Base-by-base conservation (phyloP, 2,888 invertebrate species). In the Ditylenchus weischeri region DNA sequence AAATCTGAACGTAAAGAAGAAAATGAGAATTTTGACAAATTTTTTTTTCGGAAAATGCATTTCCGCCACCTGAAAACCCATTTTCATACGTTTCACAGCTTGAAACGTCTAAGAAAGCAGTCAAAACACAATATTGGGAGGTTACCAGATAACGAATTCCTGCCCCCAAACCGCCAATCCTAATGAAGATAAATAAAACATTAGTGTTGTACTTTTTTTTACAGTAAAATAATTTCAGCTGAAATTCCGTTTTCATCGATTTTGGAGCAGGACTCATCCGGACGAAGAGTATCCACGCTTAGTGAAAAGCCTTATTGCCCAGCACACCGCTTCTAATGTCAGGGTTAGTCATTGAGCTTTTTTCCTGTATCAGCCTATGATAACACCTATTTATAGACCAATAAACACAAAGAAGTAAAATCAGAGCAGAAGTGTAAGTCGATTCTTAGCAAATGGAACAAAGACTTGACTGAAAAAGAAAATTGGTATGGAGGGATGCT, bases 241-340 rank as follows among this genome's bases (percentile, higher is more conserved):
- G 19, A 75, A 75, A n/a, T 69, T 69, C 36, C 75, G 74, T 49
- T 73, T 76, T 21, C 70, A 70, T 51, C 72, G 74, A 18, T 76
- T 72, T 29, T 79, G 78, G 78, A 67, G 65, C 19, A 70, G 73
- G 35, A 57, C 58, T 21, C 66, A 69, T 61, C 71, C 76, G 8
- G 72, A 69, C 21, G 60, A 67, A 51, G 65, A 57, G 4, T 61
- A 71, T 23, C 76, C 76, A 11, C 18, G 57, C 62, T n/a, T 66
- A 19, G 51, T 47, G 10, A 62, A 62, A 19, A 48, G 47, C 11
- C 43, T 62, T 15, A 47, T 62, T 43, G 48, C 36, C 19, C 23
- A 35, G n/a, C 21, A 59, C 59, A 29, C 59, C 2, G 35, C 35
- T 11, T 11, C 59, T 35, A 48, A 19, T 43, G 23, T n/a, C 21